phyloP scores from a whole-genome alignment of 2,113 vertebrate genomes.

The Crypturellus undulatus region DNA sequence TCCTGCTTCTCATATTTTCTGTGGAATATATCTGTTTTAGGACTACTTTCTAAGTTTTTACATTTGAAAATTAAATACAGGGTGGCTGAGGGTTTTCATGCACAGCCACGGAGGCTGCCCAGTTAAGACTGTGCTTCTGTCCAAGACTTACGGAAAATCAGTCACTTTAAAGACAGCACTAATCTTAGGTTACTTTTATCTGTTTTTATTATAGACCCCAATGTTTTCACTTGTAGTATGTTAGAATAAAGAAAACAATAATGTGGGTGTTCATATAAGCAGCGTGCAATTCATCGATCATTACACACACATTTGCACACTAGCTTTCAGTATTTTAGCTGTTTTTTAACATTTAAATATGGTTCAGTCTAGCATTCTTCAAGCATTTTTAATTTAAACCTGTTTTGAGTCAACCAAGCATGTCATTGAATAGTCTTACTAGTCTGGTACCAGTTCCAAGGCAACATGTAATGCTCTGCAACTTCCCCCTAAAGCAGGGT shows the following conservation, averaged over 20 bases:
- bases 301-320: background rate
- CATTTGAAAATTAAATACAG: background rate
- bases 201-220: background rate
- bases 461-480: background rate
- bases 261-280: background rate
- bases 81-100: background rate
- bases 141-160: background rate
- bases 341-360: background rate
- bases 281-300: background rate
- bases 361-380: background rate
- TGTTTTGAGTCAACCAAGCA: background rate
- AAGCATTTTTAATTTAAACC: background rate
- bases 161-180: background rate
- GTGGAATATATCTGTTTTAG: background rate
- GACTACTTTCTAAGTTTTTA: background rate
- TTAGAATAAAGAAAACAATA: background rate
- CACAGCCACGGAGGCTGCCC: background rate
- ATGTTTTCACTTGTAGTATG: background rate
- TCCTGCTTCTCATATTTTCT: background rate
- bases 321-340: background rate
- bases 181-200: background rate
- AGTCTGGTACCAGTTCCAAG: background rate
- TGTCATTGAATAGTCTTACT: background rate
- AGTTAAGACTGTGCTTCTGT: background rate
- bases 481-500: background rate